Base-by-base conservation (phyloP, 1,140 invertebrate species). In the Zaprionus gabonicus region DNA sequence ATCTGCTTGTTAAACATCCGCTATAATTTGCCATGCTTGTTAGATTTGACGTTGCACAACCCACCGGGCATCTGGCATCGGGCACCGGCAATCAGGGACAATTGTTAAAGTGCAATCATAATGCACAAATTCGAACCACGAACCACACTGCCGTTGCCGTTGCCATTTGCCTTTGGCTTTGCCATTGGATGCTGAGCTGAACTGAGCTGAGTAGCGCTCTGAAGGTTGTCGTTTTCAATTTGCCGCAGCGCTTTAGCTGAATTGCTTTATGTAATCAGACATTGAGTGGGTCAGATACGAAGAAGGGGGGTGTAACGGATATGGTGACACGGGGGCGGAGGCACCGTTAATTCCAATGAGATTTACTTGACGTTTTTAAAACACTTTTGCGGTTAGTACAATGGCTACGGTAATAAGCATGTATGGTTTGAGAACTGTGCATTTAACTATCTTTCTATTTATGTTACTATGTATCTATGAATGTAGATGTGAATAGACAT, bases 21-120 rank as follows among this genome's bases (percentile, higher is more conserved):
- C 46, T 10, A 20, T 49, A 7, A 20, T 49, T 49, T 51, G 46
- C 4, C 10, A 25, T 13, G 46, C 46, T 51, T 51, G 46, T 51
- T 51, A 51, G 46, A 51, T 25, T 25, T 51, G 46, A 20, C n/a
- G 46, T 76, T 76, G 74, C 74, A 72, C 63, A 76, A 76, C 49
- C 58, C 44, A n/a, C n/a, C 41, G 38, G 38, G 27, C 27, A 27
- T 27, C 27, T 27, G 27, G 27, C 27, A 27, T 27, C 38, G 41
- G 41, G n/a, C 41, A 46, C n/a, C 27, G 62, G 70, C 74, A 72
- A 76, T 76, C 74, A 72, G 69, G 62, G 62, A 72, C 74, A 76
- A 76, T 72, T 76, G 69, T 67, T 72, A 67, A 60, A 76, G 74
- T 76, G 74, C 74, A 72, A 72, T 76, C 63, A 76, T 76, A 72